Evolutionary conservation across 30 jellyfish, hydroid and myxozoan genomes (phyloP), one percentile per base, ranked within the genome.

Genomic region (Hydra vulgaris): DNA sequence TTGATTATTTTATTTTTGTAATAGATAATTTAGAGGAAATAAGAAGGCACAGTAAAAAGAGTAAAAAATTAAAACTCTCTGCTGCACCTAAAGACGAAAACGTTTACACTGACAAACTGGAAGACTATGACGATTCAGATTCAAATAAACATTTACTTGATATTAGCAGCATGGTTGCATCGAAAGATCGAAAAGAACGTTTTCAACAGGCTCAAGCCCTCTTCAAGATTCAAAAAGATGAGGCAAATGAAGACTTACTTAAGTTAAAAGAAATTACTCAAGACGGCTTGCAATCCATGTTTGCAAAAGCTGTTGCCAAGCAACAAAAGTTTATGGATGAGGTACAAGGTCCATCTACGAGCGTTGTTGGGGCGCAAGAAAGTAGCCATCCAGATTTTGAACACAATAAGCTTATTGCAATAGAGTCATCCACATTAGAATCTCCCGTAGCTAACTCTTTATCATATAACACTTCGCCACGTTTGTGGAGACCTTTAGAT

Each of bases 291-390:
- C 83, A 70, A 25, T 21, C 55, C 72, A 80, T 80, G 87, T 80
- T 80, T 80, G 83, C 83, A 16, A 80, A 67, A 26, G 87, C 87
- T 80, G 87, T 80, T 66, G 83, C 83, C 27, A 80, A 80, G 83
- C 87, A 80, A 27, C 83, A 80, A 25, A 80, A 80, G 72, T 80
- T 80, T 27, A 80, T 80, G 83, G 83, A 67, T 22, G 83, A 80
- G 12, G 54, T 80, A 25, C 83, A 80, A 80, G 87, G 87, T 70
- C 79, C 79, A 12, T 17, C 85, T 27, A 16, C 27, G 23, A 77
- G 66, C 26, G 61, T 77, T 53, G 80, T 23, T 19, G 61, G 17
- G 53, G 3, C 54, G 25, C 56, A 53, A 18, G 85, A 53, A 20
- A 78, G 68, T 21, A 68, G 4, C 8, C 26, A n/a, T 68, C 75